These are phyloP conservation scores for Andrena bucephala DNA, from an alignment of 2,888 invertebrate species.

Conservation along the genomic window DNA sequence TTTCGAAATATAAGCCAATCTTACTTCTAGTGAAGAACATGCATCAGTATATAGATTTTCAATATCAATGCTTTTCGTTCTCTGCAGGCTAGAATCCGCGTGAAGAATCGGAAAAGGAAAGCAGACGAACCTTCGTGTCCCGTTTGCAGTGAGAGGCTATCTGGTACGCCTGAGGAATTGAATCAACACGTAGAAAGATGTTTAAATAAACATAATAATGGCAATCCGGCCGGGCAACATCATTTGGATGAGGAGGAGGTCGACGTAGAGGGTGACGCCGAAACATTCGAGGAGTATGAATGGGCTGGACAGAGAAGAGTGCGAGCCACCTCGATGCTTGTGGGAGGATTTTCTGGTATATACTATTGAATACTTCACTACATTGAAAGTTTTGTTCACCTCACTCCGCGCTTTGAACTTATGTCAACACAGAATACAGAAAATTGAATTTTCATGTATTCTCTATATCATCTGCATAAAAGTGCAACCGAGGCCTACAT, in stretches of 20 bases:
- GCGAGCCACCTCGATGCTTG: constrained; percentile 90
- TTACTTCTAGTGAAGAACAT: neutral
- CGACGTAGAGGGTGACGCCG: constrained; percentile 90
- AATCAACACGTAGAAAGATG: constrained; percentile 91
- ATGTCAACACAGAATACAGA: no score
- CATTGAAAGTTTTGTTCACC: neutral
- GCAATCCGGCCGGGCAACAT: constrained; percentile 90
- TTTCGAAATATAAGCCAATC: neutral
- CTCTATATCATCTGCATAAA: no score
- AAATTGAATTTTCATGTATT: no score
- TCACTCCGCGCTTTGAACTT: neutral
- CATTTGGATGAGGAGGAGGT: constrained; percentile 91
- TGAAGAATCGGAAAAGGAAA: constrained; percentile 90
- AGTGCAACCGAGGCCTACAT: no score
- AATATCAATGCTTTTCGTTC: neutral
- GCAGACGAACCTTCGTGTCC: constrained; percentile 91
- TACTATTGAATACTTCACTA: neutral
- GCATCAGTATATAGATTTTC: neutral
- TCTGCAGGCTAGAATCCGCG: constrained; percentile 83
- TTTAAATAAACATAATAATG: constrained; percentile 87
- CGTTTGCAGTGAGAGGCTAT: constrained; percentile 90
- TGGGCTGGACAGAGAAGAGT: constrained; percentile 96
- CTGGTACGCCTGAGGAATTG: constrained; percentile 89
- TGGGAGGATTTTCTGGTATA: constrained; percentile 88
- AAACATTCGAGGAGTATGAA: constrained; percentile 93